Base-by-base conservation (phyloP, 2,113 vertebrate species). In the Paratilapia polleni region DNA sequence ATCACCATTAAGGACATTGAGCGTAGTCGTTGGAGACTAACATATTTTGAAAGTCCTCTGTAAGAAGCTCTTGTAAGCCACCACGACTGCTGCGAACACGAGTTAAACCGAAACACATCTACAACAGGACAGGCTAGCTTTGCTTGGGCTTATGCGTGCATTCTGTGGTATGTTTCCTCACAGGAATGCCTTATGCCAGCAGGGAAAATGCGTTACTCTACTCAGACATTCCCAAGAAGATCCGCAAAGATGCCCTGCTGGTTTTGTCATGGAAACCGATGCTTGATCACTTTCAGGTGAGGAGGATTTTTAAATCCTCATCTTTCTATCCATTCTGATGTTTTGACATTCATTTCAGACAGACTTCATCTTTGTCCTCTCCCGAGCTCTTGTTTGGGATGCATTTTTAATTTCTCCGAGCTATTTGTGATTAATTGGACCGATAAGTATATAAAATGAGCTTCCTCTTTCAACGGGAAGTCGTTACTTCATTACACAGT, bases 181-280 rank as follows among this genome's bases (percentile, higher is more conserved):
- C 10, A 98, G 98, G 97, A 88, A 98, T 99, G 98, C 97, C 97
- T 4, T 98, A 98, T 0, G 97, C 97, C 64, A 98, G 97, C 96
- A 95, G 97, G 63, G 98, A 98, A 84, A 99, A 98, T 84, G 97
- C 98, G 8, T 95, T 99, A 57, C 97, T 99, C 64, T 99, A 98
- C 95, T 98, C 97, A 0, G 98, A 99, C 94, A 98, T 99, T 85
- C 98, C 98, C 79, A 97, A 95, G 95, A 98, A 99, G 94, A 91
- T 98, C 61, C 96, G 97, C 85, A 98, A 98, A 89, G 97, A 98
- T 79, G 96, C 97, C 22, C 89, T 97, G 49, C 89, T 98, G 57
- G 96, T 98, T 86, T 91, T 99, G 91, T 97, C 97, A 0, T 98
- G 97, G 98, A 99, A 98, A 75, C 97, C 97, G 93, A 97, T 99